These are phyloP conservation scores for Syngnathus rostellatus DNA, from an alignment of 2,797 vertebrate genomes.

Conservation along the genomic window DNA sequence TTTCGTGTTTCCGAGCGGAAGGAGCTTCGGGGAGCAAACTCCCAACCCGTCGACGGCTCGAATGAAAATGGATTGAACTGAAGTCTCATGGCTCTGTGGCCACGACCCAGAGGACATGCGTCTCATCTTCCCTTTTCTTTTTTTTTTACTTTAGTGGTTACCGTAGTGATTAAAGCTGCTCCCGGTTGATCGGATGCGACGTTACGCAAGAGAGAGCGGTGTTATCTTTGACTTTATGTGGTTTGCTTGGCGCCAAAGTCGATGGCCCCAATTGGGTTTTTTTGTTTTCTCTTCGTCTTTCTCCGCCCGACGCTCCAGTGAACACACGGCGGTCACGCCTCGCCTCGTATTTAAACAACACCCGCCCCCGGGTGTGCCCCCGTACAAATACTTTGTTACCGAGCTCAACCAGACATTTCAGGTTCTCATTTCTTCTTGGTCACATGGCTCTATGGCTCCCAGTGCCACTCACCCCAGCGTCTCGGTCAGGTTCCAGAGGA, in stretches of 20 bases:
- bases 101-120: neutral
- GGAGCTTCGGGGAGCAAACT: neutral
- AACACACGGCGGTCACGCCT: neutral
- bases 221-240: neutral
- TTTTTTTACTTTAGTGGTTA: neutral
- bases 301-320: neutral
- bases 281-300: conserved; percentile 1
- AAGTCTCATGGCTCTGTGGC: neutral
- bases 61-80: conserved; percentile 1
- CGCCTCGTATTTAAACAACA: neutral
- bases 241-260: neutral
- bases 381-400: neutral
- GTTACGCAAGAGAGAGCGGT: neutral
- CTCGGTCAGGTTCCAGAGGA: conserved; percentile 92
- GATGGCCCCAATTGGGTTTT: neutral
- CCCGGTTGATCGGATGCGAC: neutral
- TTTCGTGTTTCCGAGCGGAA: neutral
- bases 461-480: conserved; percentile 76
- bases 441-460: too few species aligned
- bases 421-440: neutral
- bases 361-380: neutral
- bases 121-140: neutral
- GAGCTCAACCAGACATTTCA: neutral
- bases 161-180: neutral
- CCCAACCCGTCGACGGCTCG: neutral